Evolutionary conservation across 1,140 invertebrate species (phyloP).

Genomic region (Drosophila parvula): DNA sequence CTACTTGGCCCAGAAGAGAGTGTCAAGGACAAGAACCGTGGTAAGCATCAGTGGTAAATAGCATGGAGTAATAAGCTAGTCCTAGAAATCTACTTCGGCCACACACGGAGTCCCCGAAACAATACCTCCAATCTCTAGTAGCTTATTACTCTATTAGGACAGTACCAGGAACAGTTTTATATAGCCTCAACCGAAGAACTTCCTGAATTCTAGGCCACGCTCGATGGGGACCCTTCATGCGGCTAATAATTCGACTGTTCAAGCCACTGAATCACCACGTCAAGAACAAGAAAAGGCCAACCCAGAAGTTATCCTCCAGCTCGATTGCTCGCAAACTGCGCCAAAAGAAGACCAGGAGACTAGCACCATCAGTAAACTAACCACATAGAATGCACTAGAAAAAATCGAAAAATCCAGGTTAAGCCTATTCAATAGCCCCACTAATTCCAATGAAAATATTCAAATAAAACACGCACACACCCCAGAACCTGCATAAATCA

Average conservation of each 20-base stretch:
- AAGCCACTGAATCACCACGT: conserved; percentile 27
- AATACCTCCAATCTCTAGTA: background rate
- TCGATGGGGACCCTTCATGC: conserved; percentile 43
- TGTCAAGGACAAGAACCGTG: conserved; percentile 1
- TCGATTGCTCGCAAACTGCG: background rate
- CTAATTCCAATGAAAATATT: conserved; percentile 38
- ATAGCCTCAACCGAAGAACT: conserved; percentile 27
- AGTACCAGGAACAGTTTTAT: conserved; percentile 5
- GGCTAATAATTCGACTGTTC: conserved; percentile 40
- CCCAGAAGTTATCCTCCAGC: too few species aligned
- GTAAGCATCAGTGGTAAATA: conserved; percentile 3
- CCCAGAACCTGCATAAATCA: conserved; percentile 56
- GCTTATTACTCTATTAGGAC: conserved; percentile 2
- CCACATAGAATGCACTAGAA: conserved; percentile 2
- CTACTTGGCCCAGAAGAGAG: background rate
- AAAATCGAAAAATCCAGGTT: conserved; percentile 3
- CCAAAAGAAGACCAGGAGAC: conserved; percentile 4
- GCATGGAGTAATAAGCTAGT: conserved; percentile 8
- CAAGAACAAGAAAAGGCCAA: background rate
- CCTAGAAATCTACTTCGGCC: background rate
- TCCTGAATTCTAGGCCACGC: conserved; percentile 26
- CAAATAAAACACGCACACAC: conserved; percentile 54
- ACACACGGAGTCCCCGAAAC: background rate
- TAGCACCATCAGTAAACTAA: background rate
- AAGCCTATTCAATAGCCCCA: conserved; percentile 17